Conservation (phyloP, 2,797 vertebrate species). For the Danio kyathit region DNA sequence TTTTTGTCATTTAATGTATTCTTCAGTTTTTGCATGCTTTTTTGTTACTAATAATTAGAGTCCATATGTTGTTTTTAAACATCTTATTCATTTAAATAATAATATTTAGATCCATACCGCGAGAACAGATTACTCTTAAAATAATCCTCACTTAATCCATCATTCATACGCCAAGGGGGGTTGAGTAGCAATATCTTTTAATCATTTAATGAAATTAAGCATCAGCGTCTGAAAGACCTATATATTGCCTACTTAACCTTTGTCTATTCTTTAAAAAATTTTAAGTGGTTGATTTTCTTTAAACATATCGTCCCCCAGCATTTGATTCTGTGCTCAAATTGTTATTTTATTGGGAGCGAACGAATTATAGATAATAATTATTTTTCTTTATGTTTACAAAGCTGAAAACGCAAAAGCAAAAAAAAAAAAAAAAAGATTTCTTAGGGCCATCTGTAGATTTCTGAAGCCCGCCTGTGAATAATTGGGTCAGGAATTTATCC, state of each 20-base stretch:
- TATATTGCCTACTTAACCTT: neutral
- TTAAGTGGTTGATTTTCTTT: neutral
- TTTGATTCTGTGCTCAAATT: neutral
- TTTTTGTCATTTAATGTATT: neutral
- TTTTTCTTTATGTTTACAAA: too few species aligned
- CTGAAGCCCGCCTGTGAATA: conserved; percentile 65
- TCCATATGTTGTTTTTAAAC: conserved; percentile 57
- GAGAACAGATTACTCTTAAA: conserved; percentile 65
- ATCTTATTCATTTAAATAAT: conserved; percentile 41
- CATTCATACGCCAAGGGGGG: conserved; percentile 56
- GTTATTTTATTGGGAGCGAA: neutral
- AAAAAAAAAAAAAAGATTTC: conserved; percentile 49
- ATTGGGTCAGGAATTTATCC: conserved; percentile 74
- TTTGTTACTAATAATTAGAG: conserved; percentile 61
- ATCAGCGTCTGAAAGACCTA: conserved; percentile 13
- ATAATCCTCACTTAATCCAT: conserved; percentile 74
- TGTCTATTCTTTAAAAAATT: neutral
- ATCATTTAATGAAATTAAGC: conserved; percentile 76
- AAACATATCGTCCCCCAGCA: neutral
- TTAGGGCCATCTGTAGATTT: conserved; percentile 65
- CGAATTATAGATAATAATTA: neutral
- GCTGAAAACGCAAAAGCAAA: conserved; percentile 20
- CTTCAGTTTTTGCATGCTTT: conserved; percentile 3
- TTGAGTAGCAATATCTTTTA: conserved; percentile 79
- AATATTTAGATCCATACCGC: conserved; percentile 55